Percentiles rank a stretch among this genome's conserved stretches.
Evolutionary conservation across 2,113 vertebrate genomes (phyloP).

Genomic region (Vulpes ferrilata): DNA sequence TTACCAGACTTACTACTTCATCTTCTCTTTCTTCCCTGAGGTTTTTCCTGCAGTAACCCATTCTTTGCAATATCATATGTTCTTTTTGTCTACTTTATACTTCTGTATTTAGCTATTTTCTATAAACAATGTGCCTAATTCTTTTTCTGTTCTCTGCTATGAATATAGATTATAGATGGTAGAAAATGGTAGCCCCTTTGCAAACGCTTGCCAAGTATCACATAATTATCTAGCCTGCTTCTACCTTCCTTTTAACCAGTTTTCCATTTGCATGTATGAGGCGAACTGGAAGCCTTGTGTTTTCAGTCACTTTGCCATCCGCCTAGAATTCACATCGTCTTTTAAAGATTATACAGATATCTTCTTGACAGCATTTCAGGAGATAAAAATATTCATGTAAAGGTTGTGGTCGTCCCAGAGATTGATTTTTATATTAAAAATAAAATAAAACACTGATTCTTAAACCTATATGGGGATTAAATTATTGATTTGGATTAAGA

Average conservation of each 20-base stretch:
- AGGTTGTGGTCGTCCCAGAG: conserved; percentile 74
- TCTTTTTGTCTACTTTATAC: not conserved
- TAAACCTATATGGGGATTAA: conserved; percentile 26
- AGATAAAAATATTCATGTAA: conserved; percentile 74
- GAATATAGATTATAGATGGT: not conserved
- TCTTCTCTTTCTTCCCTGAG: conserved; percentile 33
- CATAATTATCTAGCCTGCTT: not conserved
- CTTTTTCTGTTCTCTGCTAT: conserved; percentile 6
- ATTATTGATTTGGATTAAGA: conserved; percentile 69
- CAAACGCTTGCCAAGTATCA: not conserved
- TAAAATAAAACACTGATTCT: conserved; percentile 65
- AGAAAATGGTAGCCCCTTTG: conserved; percentile 13
- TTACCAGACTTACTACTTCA: not conserved
- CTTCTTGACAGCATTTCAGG: conserved; percentile 81
- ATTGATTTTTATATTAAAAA: conserved; percentile 67
- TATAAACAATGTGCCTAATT: not conserved
- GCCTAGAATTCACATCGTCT: conserved; percentile 81
- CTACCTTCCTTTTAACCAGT: not conserved
- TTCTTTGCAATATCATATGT: not conserved
- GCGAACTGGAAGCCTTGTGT: conserved; percentile 73
- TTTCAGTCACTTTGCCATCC: conserved; percentile 83
- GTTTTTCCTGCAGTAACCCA: not conserved
- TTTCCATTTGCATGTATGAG: conserved; percentile 70
- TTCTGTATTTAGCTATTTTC: not conserved
- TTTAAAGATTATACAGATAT: conserved; percentile 82